Evolutionary conservation across 2,113 vertebrate species (phyloP).

Genomic region (Plectropomus leopardus): DNA sequence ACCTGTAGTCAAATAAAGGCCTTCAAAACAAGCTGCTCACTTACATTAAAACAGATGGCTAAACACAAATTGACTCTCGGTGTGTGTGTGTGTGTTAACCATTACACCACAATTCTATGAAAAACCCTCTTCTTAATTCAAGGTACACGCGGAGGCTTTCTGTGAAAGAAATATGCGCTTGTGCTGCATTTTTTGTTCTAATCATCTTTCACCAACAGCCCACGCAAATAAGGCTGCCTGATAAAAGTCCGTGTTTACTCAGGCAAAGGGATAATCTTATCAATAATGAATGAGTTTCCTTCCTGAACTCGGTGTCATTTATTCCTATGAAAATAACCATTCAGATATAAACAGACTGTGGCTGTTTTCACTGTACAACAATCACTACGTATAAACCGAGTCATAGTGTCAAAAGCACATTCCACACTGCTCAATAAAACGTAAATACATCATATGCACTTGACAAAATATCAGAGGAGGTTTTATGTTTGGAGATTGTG

Average conservation of each 20-base stretch:
- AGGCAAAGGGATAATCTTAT: conserved; percentile 64
- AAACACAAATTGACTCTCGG: conserved; percentile 44
- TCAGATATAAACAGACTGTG: conserved; percentile 26
- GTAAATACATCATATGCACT: neutral
- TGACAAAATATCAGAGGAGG: neutral
- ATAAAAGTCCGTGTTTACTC: conserved; percentile 63
- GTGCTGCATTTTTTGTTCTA: conserved; percentile 35
- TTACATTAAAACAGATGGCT: conserved; percentile 51
- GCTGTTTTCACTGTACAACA: conserved; percentile 23
- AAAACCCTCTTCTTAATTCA: neutral
- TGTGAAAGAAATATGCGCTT: conserved; percentile 8
- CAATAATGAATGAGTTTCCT: conserved; percentile 63
- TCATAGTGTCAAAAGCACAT: conserved; percentile 6
- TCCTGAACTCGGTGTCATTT: conserved; percentile 41
- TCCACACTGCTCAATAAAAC: neutral
- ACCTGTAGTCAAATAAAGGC: conserved; percentile 79
- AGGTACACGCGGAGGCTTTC: conserved; percentile 1
- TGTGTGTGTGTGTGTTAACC: neutral
- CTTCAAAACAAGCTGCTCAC: conserved; percentile 44
- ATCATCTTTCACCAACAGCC: conserved; percentile 44
- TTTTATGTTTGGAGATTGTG: neutral
- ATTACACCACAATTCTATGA: conserved; percentile 16
- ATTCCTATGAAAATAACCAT: conserved; percentile 39
- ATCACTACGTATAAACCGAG: neutral
- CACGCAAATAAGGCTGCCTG: conserved; percentile 62